phyloP scores from a whole-genome alignment of 2,113 vertebrate species.

The Neofelis nebulosa region DNA sequence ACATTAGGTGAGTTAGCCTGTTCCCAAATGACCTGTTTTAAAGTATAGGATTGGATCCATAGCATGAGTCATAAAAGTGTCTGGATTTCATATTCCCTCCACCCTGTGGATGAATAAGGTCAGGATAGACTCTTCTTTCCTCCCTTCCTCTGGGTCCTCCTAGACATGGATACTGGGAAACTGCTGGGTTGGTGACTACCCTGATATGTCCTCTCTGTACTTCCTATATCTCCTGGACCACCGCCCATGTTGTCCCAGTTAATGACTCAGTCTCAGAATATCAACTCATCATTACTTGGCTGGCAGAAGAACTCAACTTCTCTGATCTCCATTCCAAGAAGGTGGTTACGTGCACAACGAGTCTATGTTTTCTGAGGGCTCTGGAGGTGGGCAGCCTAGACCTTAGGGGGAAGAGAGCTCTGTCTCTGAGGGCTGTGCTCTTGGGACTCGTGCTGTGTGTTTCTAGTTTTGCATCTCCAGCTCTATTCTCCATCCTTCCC shows the following conservation, averaged over 20 bases:
- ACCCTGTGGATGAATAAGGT: neutral
- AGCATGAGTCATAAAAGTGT: neutral
- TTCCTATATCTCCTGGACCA: neutral
- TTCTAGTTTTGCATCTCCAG: neutral
- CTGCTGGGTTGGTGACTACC: neutral
- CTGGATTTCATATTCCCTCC: neutral
- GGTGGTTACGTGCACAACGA: neutral
- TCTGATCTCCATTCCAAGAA: neutral
- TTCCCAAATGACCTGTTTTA: neutral
- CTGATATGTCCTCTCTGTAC: neutral
- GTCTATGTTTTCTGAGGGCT: neutral
- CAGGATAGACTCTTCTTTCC: neutral
- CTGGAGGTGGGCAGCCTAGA: neutral
- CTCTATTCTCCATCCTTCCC: neutral
- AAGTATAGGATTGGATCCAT: neutral
- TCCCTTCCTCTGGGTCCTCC: neutral
- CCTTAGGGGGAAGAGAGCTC: neutral
- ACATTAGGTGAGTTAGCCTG: neutral
- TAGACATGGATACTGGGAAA: neutral
- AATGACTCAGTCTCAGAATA: neutral
- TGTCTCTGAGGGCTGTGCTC: neutral
- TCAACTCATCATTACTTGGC: neutral
- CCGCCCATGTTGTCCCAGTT: neutral
- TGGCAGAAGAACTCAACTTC: neutral
- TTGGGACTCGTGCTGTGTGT: neutral